These are phyloP conservation scores for Paraplagusia blochii DNA, from an alignment of 2,113 vertebrate genomes.

Conservation along the genomic window DNA sequence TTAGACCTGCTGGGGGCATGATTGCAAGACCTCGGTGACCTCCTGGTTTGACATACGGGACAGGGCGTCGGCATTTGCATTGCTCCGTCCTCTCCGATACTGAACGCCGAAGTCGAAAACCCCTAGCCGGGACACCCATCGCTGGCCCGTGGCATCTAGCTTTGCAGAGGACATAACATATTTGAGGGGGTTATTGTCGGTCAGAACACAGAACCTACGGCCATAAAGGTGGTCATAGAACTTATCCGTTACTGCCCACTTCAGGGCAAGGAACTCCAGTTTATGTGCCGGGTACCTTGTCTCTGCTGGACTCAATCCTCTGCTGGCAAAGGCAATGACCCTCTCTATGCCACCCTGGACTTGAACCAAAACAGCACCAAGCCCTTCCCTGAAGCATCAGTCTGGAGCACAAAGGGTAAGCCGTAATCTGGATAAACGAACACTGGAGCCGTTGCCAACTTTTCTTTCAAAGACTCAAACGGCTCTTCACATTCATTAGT, in stretches of 20 bases:
- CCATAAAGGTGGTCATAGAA: too few species aligned
- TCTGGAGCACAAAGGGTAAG: neutral
- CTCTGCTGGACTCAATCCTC: neutral
- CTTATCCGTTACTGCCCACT: too few species aligned
- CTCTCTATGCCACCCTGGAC: neutral
- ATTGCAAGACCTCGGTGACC: neutral
- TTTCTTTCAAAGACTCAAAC: too few species aligned
- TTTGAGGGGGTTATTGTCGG: too few species aligned
- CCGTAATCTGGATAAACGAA: neutral
- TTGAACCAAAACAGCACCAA: neutral
- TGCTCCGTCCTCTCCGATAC: neutral
- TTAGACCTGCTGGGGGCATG: neutral
- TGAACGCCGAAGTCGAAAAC: neutral
- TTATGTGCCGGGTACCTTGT: neutral
- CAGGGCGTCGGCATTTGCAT: neutral
- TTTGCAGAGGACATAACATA: too few species aligned
- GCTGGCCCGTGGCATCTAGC: neutral
- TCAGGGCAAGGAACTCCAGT: too few species aligned
- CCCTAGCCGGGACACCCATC: neutral
- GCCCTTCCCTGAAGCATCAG: neutral
- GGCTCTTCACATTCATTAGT: too few species aligned
- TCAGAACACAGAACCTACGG: too few species aligned
- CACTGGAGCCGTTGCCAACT: too few species aligned
- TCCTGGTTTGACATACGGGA: neutral
- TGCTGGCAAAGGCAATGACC: neutral